Evolutionary conservation across 2,888 invertebrate species (phyloP), one percentile per base, ranked within the genome.

Genomic region (Gasteruption jaculator): DNA sequence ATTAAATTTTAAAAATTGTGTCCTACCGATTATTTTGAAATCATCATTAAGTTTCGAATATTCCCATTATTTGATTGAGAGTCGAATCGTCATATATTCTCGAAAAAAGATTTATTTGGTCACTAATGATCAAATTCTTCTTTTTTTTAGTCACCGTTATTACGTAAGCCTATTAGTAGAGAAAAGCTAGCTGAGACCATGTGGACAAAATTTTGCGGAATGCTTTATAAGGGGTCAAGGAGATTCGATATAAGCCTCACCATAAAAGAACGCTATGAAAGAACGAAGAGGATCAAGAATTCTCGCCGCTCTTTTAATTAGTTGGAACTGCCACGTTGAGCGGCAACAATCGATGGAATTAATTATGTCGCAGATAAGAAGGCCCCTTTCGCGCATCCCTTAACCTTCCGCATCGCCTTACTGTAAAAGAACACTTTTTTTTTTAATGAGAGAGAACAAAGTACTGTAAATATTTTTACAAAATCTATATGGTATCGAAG

Each of bases 231-330:
- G 19, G 36, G 16, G 19, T 26, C 21, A 37, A 35, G 38, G 43
- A 45, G 40, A 45, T 43, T 42, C 35, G 30, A 39, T 44, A 47
- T 47, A 49, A 45, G 14, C 43, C 40, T 42, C 43, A 49, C 45
- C 46, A 45, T 40, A 33, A 48, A 44, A 46, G 48, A 41, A 38
- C 26, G 38, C 26, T 20, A 39, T 38, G 41, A 43, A 24, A 21
- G 33, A 35, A 41, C 37, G 27, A 30, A 25, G 26, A 20, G 29
- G 24, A 29, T 32, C 37, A 43, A 41, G 42, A 41, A n/a, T 52
- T 54, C 50, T 52, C 54, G 60, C 60, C n/a, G n/a, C n/a, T n/a
- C n/a, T n/a, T 68, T 68, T 68, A 68, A 68, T 68, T 68, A 68
- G 68, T 64, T 60, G 61, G 60, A 63, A 65, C 65, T 61, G 63